Conservation (phyloP, 92 coral and sea anemone genomes). For the Meandrina meandrites region DNA sequence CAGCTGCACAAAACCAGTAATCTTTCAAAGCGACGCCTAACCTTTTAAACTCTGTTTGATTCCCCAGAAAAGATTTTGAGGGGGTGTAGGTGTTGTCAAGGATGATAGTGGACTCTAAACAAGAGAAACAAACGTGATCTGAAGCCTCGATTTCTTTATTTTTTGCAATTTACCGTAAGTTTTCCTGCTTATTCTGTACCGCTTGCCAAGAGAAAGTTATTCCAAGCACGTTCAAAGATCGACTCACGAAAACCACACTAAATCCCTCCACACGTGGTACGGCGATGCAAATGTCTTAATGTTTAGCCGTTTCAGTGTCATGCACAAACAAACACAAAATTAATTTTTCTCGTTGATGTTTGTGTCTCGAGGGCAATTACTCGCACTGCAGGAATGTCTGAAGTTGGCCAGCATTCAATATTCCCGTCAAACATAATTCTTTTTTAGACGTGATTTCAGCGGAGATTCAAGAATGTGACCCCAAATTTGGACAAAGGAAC, state of each 20-base stretch:
- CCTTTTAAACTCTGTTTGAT: neutral
- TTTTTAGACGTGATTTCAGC: slow-evolving; percentile 33
- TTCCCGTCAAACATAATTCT: neutral
- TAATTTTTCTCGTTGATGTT: neutral
- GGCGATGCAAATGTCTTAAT: too few species aligned
- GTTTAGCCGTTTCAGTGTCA: neutral
- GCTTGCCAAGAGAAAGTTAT: slow-evolving; percentile 11
- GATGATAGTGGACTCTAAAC: neutral
- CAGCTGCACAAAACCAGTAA: slow-evolving; percentile 19
- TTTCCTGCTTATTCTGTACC: neutral
- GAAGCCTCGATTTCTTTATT: neutral
- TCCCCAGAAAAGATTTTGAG: neutral
- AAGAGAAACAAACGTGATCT: neutral
- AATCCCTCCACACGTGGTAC: neutral
- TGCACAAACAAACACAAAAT: slow-evolving; percentile 3
- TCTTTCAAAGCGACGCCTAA: neutral
- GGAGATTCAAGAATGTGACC: slow-evolving; percentile 16
- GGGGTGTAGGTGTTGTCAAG: neutral
- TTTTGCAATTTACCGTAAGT: neutral
- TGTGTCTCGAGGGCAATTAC: slow-evolving; percentile 5
- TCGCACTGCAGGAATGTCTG: neutral
- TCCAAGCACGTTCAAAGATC: neutral
- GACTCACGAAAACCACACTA: neutral
- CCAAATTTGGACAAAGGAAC: slow-evolving; percentile 37
- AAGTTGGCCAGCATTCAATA: slow-evolving; percentile 11